phyloP scores from a whole-genome alignment of 2,888 invertebrate species.

The Harpagoxenus sublaevis region DNA sequence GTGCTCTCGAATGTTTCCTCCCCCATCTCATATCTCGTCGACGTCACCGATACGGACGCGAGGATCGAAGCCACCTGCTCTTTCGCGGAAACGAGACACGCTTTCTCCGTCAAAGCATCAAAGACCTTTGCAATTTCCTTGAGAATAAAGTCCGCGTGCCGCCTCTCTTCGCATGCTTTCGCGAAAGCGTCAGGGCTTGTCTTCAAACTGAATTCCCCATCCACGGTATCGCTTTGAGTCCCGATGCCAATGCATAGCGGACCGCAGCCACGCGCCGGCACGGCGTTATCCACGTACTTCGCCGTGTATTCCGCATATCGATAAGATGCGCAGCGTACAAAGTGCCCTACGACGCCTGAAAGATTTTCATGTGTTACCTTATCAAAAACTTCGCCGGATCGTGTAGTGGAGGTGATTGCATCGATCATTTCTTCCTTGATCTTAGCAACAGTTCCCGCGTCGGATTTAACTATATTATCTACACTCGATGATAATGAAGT shows the following conservation, averaged over 20 bases:
- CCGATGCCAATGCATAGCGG: neutral
- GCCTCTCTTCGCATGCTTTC: neutral
- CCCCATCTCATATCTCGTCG: neutral
- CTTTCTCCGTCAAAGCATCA: neutral
- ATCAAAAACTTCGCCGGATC: neutral
- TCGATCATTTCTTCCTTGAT: neutral
- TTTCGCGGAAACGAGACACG: neutral
- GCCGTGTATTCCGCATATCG: neutral
- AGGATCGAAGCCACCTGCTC: neutral
- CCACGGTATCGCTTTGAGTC: neutral
- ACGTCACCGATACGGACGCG: neutral
- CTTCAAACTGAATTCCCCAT: neutral
- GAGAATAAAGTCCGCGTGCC: conserved; percentile 12
- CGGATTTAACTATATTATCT: neutral
- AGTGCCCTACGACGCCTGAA: neutral
- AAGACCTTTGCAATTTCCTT: neutral
- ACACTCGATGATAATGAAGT: neutral
- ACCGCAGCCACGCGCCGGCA: neutral
- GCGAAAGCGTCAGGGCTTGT: conserved; percentile 14
- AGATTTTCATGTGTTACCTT: neutral
- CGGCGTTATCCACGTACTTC: neutral
- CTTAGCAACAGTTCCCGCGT: neutral
- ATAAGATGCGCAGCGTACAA: neutral
- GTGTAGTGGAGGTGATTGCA: neutral
- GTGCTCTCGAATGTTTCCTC: neutral